These are phyloP conservation scores for Lutraria rhynchaena DNA, from an alignment of 1,140 invertebrate genomes.

Conservation along the genomic window DNA sequence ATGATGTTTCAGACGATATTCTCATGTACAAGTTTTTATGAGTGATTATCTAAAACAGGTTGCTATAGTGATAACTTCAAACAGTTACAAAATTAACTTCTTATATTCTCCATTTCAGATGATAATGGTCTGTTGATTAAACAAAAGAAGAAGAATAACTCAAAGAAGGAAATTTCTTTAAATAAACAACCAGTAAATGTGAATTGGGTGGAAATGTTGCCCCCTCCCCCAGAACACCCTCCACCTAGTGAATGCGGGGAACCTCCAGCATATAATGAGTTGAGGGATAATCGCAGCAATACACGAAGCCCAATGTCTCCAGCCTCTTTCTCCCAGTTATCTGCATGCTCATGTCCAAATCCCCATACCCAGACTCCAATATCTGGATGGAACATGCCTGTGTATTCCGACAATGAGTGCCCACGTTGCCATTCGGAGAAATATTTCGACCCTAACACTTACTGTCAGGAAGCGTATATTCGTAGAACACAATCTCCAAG, in stretches of 20 bases:
- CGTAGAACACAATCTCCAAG: constrained; percentile 68
- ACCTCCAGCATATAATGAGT: constrained; percentile 48
- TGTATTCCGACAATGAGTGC: constrained; percentile 78
- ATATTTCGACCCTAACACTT: constrained; percentile 70
- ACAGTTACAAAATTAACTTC: no score
- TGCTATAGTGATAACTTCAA: no score
- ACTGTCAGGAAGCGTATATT: constrained; percentile 71
- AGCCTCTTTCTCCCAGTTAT: constrained; percentile 74
- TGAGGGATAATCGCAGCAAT: constrained; percentile 68
- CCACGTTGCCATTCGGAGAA: constrained; percentile 68
- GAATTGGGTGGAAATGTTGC: constrained; percentile 89
- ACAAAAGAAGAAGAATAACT: constrained; percentile 76
- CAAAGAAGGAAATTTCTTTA: constrained; percentile 67
- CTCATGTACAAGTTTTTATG: no score
- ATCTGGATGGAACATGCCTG: constrained; percentile 67
- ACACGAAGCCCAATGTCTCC: constrained; percentile 74
- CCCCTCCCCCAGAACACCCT: constrained; percentile 91
- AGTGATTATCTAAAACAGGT: no score
- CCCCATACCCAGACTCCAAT: constrained; percentile 69
- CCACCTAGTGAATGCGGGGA: constrained; percentile 84
- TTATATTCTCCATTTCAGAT: constrained; percentile 73
- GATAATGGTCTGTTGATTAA: constrained; percentile 80
- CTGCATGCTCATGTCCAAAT: constrained; percentile 77
- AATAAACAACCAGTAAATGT: constrained; percentile 82
- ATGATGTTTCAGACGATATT: no score